These are phyloP conservation scores for Azorinus chamasolen DNA, from an alignment of 2,888 invertebrate species.

Conservation along the genomic window DNA sequence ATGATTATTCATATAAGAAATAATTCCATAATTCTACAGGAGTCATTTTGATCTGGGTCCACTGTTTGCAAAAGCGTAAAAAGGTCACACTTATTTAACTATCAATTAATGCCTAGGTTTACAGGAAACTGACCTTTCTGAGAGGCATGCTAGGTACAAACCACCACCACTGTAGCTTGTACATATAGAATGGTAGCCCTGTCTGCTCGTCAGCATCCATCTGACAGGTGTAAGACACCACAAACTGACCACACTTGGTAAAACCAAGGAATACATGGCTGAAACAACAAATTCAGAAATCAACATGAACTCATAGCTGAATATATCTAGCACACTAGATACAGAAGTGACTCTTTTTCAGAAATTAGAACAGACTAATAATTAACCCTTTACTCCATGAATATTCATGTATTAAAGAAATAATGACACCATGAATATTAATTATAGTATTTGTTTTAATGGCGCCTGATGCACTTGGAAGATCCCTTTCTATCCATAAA, in stretches of 20 bases:
- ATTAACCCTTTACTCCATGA: too few species aligned
- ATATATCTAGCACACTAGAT: not conserved
- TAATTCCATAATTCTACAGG: too few species aligned
- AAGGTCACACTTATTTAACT: too few species aligned
- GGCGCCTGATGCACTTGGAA: too few species aligned
- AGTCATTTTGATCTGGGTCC: too few species aligned
- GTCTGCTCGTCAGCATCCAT: constrained; percentile 85
- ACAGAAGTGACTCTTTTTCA: not conserved
- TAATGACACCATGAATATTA: too few species aligned
- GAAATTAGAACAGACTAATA: not conserved
- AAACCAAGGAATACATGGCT: constrained; percentile 98
- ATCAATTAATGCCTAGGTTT: too few species aligned
- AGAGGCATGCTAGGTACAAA: constrained; percentile 89
- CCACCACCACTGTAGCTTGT: constrained; percentile 91
- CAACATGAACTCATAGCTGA: not conserved
- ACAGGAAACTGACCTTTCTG: constrained; percentile 85
- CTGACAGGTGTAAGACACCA: constrained; percentile 93
- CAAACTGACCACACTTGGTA: constrained; percentile 96
- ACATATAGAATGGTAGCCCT: constrained; percentile 85
- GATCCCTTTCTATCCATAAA: too few species aligned
- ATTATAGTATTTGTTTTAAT: too few species aligned
- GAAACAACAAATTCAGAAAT: constrained; percentile 42
- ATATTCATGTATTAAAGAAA: too few species aligned
- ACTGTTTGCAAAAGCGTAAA: too few species aligned
- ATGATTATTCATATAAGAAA: too few species aligned